phyloP scores from a whole-genome alignment of 2,113 vertebrate species.

The Oreochromis aureus region DNA sequence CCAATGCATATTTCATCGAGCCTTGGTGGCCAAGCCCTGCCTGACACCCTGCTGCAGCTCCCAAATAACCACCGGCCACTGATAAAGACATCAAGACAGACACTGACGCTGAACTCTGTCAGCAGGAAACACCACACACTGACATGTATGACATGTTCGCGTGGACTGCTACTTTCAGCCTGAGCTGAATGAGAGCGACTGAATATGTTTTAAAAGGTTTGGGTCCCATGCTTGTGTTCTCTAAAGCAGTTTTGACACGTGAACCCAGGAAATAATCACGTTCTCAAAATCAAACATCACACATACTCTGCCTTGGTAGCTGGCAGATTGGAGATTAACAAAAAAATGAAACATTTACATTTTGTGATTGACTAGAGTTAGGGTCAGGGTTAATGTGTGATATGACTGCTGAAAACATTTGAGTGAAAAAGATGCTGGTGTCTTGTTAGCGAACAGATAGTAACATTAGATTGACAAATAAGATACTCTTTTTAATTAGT shows the following conservation, averaged over 20 bases:
- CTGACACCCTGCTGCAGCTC: not conserved
- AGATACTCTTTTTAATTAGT: not conserved
- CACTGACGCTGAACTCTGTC: not conserved
- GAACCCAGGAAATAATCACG: not conserved
- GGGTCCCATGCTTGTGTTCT: not conserved
- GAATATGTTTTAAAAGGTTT: not conserved
- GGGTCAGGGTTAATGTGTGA: not conserved
- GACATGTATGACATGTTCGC: not conserved
- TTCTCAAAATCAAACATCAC: not conserved
- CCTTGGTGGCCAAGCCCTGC: not conserved
- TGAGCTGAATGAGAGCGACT: not conserved
- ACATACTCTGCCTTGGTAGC: not conserved
- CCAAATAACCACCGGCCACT: not conserved
- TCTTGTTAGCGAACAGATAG: not conserved
- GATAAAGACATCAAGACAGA: not conserved
- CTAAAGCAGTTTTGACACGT: not conserved
- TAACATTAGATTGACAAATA: not conserved
- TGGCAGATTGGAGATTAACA: not conserved
- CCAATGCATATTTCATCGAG: constrained; percentile 37
- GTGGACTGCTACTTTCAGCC: not conserved
- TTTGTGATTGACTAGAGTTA: not conserved
- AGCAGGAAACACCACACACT: not conserved
- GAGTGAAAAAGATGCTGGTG: not conserved
- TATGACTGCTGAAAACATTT: not conserved
- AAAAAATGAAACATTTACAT: not conserved